Conservation (phyloP, 2,888 invertebrate genomes). For the Polydrusus cervinus region DNA sequence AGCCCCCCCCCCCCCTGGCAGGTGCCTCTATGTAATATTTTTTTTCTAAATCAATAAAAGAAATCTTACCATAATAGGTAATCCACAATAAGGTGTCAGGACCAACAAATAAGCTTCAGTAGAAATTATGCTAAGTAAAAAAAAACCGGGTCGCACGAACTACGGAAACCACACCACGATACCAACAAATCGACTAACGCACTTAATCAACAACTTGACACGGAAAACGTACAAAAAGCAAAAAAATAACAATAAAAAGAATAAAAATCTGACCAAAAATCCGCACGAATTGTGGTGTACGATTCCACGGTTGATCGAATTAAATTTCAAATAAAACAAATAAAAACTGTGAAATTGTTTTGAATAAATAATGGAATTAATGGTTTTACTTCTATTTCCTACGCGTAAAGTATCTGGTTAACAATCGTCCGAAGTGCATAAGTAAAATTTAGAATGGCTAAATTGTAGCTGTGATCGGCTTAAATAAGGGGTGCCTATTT, state of each 20-base stretch:
- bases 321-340: not conserved
- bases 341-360: not conserved
- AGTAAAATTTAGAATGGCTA: constrained; percentile 7
- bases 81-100: not conserved
- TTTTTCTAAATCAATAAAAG: not conserved
- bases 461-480: not conserved
- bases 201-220: not conserved
- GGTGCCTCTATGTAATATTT: too few species aligned
- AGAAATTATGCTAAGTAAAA: not conserved
- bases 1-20: too few species aligned
- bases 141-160: not conserved
- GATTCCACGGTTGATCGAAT: not conserved
- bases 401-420: not conserved
- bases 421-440: not conserved
- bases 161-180: constrained; percentile 6
- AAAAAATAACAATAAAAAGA: too few species aligned
- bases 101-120: not conserved
- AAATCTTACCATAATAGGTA: not conserved
- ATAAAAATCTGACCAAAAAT: constrained; percentile 8
- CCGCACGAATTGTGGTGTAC: not conserved
- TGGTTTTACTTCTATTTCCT: not conserved
- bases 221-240: not conserved
- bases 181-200: not conserved
- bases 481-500: not conserved
- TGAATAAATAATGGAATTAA: not conserved